phyloP scores from a whole-genome alignment of 2,888 invertebrate species.

The Caenorhabditis sp. region DNA sequence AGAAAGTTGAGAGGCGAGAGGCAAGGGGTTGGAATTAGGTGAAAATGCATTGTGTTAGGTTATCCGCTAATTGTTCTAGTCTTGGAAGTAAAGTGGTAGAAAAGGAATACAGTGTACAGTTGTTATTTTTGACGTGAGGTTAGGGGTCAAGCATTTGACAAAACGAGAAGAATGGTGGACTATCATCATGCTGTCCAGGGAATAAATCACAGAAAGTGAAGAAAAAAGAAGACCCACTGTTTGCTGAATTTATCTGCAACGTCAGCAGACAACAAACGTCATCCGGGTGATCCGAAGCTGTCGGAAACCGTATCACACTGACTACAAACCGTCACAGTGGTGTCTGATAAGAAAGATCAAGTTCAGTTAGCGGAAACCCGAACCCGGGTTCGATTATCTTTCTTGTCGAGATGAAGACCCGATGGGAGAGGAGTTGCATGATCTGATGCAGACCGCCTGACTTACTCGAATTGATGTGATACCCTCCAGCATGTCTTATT shows the following conservation, averaged over 20 bases:
- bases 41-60: slow-evolving; percentile 55
- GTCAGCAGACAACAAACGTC: slow-evolving; percentile 14
- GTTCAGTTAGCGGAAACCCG: slow-evolving; percentile 18
- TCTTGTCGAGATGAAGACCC: slow-evolving; percentile 1
- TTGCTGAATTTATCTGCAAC: slow-evolving; percentile 18
- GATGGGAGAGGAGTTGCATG: slow-evolving; percentile 6
- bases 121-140: slow-evolving; percentile 22
- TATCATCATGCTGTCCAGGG: slow-evolving; percentile 1
- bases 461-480: not conserved
- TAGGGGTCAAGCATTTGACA: slow-evolving; percentile 35
- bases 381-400: slow-evolving; percentile 14
- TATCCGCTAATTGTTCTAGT: slow-evolving; percentile 59
- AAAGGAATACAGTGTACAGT: slow-evolving; percentile 46
- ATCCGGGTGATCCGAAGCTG: slow-evolving; percentile 12
- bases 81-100: slow-evolving; percentile 39
- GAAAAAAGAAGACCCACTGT: not conserved
- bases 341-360: slow-evolving; percentile 39
- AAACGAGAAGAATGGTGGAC: slow-evolving; percentile 8
- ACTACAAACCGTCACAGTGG: slow-evolving; percentile 28
- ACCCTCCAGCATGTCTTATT: not conserved
- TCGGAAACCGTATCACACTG: slow-evolving; percentile 31
- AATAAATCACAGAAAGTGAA: slow-evolving; percentile 37
- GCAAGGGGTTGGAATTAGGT: slow-evolving; percentile 34
- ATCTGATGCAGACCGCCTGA: slow-evolving; percentile 29
- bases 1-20: slow-evolving; percentile 18